Conservation (phyloP, 2,888 invertebrate genomes). For the Perizoma affinitatum region DNA sequence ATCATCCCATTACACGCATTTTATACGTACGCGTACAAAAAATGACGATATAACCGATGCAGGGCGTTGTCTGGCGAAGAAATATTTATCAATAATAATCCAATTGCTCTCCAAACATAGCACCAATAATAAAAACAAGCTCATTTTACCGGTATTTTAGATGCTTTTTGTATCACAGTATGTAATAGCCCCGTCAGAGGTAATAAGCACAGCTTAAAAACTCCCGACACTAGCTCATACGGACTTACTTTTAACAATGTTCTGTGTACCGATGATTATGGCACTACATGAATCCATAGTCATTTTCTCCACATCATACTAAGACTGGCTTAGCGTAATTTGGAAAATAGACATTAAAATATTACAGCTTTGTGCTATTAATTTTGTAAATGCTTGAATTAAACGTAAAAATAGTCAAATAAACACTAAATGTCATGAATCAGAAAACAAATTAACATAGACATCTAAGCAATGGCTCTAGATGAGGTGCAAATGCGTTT, state of each 20-base stretch:
- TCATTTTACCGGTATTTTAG: conserved; percentile 27
- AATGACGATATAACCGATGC: conserved; percentile 71
- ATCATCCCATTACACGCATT: conserved; percentile 76
- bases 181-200: conserved; percentile 2
- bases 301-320: conserved; percentile 52
- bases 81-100: conserved; percentile 11
- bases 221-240: too few species aligned
- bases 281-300: conserved; percentile 27
- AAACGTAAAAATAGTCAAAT: background rate
- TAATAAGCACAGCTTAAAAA: too few species aligned
- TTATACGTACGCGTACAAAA: conserved; percentile 64
- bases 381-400: background rate
- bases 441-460: background rate
- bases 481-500: conserved; percentile 13
- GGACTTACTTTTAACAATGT: too few species aligned
- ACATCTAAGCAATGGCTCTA: background rate
- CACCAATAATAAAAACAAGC: conserved; percentile 47
- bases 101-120: conserved; percentile 40
- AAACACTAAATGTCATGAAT: too few species aligned
- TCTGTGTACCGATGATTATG: conserved; percentile 31
- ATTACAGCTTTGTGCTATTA: conserved; percentile 26
- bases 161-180: conserved; percentile 48
- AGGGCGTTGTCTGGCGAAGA: conserved; percentile 47
- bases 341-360: conserved; percentile 44
- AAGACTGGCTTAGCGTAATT: conserved; percentile 59